Conservation (phyloP, 2,797 vertebrate genomes). For the Thunnus albacares region DNA sequence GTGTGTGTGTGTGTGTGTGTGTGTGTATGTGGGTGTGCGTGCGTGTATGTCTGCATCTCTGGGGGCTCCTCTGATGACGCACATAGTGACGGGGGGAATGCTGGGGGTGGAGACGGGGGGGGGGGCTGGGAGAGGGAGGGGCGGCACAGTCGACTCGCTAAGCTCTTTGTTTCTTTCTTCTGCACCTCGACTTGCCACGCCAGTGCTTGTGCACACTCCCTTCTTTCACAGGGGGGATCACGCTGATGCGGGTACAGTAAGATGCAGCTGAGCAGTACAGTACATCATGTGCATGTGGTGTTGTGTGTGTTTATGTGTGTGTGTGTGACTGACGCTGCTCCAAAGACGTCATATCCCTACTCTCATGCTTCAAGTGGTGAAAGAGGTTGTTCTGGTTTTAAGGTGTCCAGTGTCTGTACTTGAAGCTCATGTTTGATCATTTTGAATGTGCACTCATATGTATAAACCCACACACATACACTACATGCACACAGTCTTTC, state of each 20-base stretch:
- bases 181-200: slow-evolving; percentile 61
- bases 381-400: slow-evolving; percentile 1
- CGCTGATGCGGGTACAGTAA: slow-evolving; percentile 49
- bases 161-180: slow-evolving; percentile 80
- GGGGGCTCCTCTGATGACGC: slow-evolving; percentile 86
- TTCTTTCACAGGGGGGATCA: slow-evolving; percentile 44
- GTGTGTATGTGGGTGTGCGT: neutral
- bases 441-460: neutral
- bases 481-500: neutral
- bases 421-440: neutral
- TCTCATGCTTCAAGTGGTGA: slow-evolving; percentile 2
- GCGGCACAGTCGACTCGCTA: slow-evolving; percentile 66
- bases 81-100: slow-evolving; percentile 82
- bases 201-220: slow-evolving; percentile 49
- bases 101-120: slow-evolving; percentile 67
- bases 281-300: slow-evolving; percentile 20
- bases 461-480: neutral
- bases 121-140: slow-evolving; percentile 46
- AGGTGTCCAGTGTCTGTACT: neutral
- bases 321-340: neutral
- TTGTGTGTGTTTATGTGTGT: slow-evolving; percentile 1
- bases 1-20: slow-evolving; percentile 17
- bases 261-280: slow-evolving; percentile 37
- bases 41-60: slow-evolving; percentile 68
- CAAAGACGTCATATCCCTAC: slow-evolving; percentile 2